Evolutionary conservation across 1,140 invertebrate genomes (phyloP).

Genomic region (Drosophila lacertosa): DNA sequence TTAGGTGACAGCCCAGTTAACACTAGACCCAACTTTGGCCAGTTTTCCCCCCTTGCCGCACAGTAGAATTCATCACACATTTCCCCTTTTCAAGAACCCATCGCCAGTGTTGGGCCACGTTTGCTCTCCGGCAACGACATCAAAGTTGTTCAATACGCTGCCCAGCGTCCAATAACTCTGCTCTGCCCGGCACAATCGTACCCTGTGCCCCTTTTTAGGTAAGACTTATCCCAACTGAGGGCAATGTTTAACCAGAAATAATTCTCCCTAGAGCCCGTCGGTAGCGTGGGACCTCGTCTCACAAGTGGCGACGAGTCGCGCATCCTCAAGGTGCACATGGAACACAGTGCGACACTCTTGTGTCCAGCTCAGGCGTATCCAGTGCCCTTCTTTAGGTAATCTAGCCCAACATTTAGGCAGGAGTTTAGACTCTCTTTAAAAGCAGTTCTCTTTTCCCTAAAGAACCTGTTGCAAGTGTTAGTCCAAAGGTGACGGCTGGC

Average conservation of each 20-base stretch:
- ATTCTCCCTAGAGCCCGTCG: constrained; percentile 87
- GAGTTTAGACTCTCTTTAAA: background rate
- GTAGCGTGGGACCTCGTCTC: constrained; percentile 88
- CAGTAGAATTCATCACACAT: background rate
- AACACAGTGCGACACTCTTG: constrained; percentile 84
- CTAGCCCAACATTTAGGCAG: constrained; percentile 48
- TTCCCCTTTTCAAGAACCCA: constrained; percentile 61
- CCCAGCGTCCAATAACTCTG: constrained; percentile 86
- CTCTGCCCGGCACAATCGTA: constrained; percentile 91
- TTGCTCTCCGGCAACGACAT: constrained; percentile 78
- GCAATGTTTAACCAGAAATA: background rate
- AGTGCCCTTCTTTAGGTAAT: constrained; percentile 88
- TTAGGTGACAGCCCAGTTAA: constrained; percentile 86
- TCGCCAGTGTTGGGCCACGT: constrained; percentile 88
- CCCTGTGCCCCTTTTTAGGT: constrained; percentile 88
- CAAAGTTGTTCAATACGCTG: constrained; percentile 87
- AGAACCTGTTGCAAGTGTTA: constrained; percentile 90
- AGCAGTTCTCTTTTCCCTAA: constrained; percentile 40
- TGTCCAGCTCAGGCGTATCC: constrained; percentile 89
- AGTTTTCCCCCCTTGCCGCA: constrained; percentile 34
- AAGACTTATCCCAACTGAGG: constrained; percentile 67
- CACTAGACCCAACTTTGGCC: constrained; percentile 65
- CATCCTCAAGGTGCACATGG: constrained; percentile 59
- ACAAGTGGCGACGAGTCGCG: constrained; percentile 82
- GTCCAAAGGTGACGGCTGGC: constrained; percentile 87